Evolutionary conservation across 2,888 invertebrate species (phyloP), one percentile per base, ranked within the genome.

Genomic region (Drosophila kanekoi): DNA sequence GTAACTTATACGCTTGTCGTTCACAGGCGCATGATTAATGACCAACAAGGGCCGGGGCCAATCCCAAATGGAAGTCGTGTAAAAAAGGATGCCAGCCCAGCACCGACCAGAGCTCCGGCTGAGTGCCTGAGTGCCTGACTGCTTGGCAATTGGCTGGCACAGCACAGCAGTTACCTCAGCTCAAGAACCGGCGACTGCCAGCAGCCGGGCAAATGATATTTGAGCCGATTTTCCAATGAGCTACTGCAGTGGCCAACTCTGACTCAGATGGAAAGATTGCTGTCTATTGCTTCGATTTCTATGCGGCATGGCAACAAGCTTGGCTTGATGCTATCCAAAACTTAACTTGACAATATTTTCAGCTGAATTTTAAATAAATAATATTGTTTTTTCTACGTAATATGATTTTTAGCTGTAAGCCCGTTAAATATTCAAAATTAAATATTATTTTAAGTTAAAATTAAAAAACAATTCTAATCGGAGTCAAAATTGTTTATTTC

Each of bases 11-110:
- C 89, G 82, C 82, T 79, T 80, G 90, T 82, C 89, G 82, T 79
- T 82, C 80, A 82, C 81, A 87, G 81, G 81, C 78, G 81, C 90
- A 91, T 90, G 91, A 90, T 90, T 90, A 91, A 90, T 90, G 91
- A 87, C 87, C 89, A 87, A 82, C 89, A 90, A 91, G 91, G 91
- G 90, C 91, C 87, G 81, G 70, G 77, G 88, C 67, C 78, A 81
- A 72, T 64, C 78, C 81, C 87, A 79, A 73, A 73, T 78, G 72
- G 73, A 69, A 70, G 70, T 68, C 69, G 79, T 64, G 63, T 67
- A 76, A 63, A 57, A 77, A 77, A 71, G 79, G 78, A 78, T 76
- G 76, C 72, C 76, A 68, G 49, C 52, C 61, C 66, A 79, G 32
- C 56, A 33, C 32, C 37, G 32, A 54, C 40, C 38, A 53, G 62